phyloP scores from a whole-genome alignment of 1,140 invertebrate species.

The Lepidurus couesii region DNA sequence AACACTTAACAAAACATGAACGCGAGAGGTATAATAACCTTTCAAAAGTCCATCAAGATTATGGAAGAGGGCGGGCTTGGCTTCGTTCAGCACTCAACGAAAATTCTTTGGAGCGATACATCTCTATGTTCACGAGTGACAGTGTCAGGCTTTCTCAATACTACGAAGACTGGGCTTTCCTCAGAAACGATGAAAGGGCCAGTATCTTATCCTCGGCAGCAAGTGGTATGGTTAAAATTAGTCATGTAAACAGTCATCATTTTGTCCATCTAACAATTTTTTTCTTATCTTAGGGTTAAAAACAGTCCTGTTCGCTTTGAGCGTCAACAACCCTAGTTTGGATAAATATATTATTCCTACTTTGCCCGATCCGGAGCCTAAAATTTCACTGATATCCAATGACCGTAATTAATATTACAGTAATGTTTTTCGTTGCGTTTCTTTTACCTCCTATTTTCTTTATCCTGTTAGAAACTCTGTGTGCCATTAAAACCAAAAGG shows the following conservation, averaged over 20 bases:
- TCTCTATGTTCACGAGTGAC: conserved; percentile 67
- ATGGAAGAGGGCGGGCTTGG: conserved; percentile 70
- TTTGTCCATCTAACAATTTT: conserved; percentile 31
- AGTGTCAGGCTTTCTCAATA: conserved; percentile 57
- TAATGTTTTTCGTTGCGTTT: background rate
- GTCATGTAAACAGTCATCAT: too few species aligned
- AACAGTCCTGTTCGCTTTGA: conserved; percentile 83
- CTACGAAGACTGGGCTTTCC: conserved; percentile 79
- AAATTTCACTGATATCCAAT: background rate
- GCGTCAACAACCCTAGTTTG: conserved; percentile 75
- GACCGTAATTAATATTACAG: background rate
- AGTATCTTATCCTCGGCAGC: conserved; percentile 72
- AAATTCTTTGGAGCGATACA: conserved; percentile 73
- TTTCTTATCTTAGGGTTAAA: conserved; percentile 59
- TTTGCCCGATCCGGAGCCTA: background rate
- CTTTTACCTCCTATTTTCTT: background rate
- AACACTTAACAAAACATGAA: conserved; percentile 76
- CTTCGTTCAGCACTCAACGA: conserved; percentile 80
- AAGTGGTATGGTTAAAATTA: conserved; percentile 54
- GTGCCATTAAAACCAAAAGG: background rate
- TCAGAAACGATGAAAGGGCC: conserved; percentile 66
- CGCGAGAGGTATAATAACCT: conserved; percentile 74
- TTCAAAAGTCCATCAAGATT: conserved; percentile 70
- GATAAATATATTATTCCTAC: conserved; percentile 32
- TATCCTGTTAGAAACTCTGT: background rate